Percentiles rank a stretch among this genome's conserved stretches.
These are phyloP conservation scores for Galaxea fascicularis DNA, from an alignment of 92 coral and sea anemone species.

Conservation along the genomic window DNA sequence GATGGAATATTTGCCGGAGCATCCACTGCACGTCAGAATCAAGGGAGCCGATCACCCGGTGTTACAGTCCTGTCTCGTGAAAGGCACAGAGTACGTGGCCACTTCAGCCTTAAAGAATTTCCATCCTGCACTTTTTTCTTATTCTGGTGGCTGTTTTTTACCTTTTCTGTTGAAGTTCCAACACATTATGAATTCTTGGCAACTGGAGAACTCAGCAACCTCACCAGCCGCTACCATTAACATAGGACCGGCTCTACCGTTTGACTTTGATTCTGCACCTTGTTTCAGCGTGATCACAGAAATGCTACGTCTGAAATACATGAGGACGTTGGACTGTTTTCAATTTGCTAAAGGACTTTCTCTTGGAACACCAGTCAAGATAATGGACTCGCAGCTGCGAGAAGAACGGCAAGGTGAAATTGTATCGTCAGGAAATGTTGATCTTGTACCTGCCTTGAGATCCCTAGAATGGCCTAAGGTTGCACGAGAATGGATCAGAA, in stretches of 20 bases:
- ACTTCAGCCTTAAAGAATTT: constrained; percentile 59
- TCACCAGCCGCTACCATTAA: too few species aligned
- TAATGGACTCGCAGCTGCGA: too few species aligned
- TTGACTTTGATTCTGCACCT: too few species aligned
- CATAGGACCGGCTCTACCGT: too few species aligned
- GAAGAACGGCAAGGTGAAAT: too few species aligned
- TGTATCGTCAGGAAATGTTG: constrained; percentile 12
- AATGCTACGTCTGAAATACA: too few species aligned
- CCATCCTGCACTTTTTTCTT: constrained; percentile 64
- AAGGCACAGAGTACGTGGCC: constrained; percentile 65
- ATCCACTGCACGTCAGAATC: constrained; percentile 61
- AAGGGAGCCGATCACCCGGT: constrained; percentile 64
- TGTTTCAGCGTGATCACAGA: too few species aligned
- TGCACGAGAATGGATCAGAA: constrained; percentile 71
- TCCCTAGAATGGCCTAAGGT: constrained; percentile 77
- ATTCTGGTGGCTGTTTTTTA: background rate
- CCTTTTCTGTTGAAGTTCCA: background rate
- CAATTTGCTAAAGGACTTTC: too few species aligned
- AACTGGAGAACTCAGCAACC: background rate
- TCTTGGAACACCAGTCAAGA: too few species aligned
- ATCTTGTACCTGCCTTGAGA: constrained; percentile 77
- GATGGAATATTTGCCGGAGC: constrained; percentile 36
- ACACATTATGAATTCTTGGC: too few species aligned
- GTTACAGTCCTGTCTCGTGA: constrained; percentile 49
- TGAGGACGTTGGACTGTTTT: too few species aligned